Evolutionary conservation across 2,888 invertebrate species (phyloP), one percentile per base, ranked within the genome.

Genomic region (Choristoneura rosaceana): DNA sequence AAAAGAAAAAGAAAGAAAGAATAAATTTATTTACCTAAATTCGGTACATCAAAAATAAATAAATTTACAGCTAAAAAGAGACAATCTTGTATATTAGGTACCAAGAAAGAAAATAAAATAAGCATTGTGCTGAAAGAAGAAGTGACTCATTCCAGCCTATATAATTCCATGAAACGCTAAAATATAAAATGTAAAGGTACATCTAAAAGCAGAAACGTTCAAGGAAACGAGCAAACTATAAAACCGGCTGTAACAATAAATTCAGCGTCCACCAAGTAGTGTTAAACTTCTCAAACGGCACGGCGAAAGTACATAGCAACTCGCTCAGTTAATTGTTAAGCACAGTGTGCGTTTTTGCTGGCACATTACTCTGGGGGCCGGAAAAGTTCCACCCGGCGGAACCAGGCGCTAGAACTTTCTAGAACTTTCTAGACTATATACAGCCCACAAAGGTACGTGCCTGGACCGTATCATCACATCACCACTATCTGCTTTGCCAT

Each of bases 261-360:
- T 25, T 9, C 52, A 5, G 50, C 34, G 9, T 1, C 12, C 43
- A 17, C 63, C 47, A 59, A 59, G 59, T 59, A 33, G 33, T 9
- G 47, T 47, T 33, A 70, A 71, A 50, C 43, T 65, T 65, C 61
- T 73, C 71, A 73, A 70, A 60, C 70, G 58, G 50, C 58, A 12
- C 55, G 25, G 68, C 58, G 61, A 74, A 71, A 74, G 63, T 82
- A 80, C 77, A 90, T 90, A 91, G 85, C 90, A 89, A 86, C 80
- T 81, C 80, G 93, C 93, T 93, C 93, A 92, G 91, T 90, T 92
- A 92, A 93, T 93, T 92, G 93, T 93, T 92, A 90, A 93, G 91
- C 91, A 89, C 90, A 90, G 86, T 92, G 89, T 90, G 86, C 90
- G 92, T 92, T 93, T 93, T 92, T 92, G 90, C 92, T 90, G 83